phyloP scores from a whole-genome alignment of 1,140 invertebrate species.

The Drosophila funebris region DNA sequence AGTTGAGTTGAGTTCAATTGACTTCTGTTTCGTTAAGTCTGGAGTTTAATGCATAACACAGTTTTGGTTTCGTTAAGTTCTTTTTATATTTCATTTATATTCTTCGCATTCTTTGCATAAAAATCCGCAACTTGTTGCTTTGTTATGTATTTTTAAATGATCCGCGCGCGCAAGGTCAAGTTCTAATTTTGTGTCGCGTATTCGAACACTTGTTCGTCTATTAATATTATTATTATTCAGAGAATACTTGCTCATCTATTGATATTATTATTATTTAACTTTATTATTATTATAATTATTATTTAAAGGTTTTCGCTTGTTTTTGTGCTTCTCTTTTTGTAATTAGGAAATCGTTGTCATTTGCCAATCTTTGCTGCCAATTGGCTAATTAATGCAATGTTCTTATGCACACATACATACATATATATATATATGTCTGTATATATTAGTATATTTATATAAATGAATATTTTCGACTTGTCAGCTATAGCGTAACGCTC shows the following conservation, averaged over 20 bases:
- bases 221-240: constrained; percentile 26
- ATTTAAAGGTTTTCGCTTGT: too few relatives aligned
- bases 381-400: constrained; percentile 44
- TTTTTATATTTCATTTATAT: constrained; percentile 7
- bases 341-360: constrained; percentile 60
- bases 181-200: constrained; percentile 35
- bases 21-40: constrained; percentile 5
- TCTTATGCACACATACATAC: constrained; percentile 15
- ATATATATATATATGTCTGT: constrained; percentile 32
- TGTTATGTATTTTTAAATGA: constrained; percentile 1
- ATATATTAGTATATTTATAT: constrained; percentile 21
- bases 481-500: constrained; percentile 62
- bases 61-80: neutral
- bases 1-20: neutral
- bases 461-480: constrained; percentile 37
- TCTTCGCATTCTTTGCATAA: constrained; percentile 4
- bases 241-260: too few relatives aligned
- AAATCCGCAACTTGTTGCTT: constrained; percentile 36
- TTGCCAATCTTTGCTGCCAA: constrained; percentile 37
- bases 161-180: constrained; percentile 49
- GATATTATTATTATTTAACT: constrained; percentile 21
- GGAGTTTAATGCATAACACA: neutral
- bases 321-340: constrained; percentile 25
- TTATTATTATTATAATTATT: neutral
- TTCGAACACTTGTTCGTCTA: constrained; percentile 16